A percentile compares a stretch with the other conserved stretches of the same genome.
phyloP scores from a whole-genome alignment of 2,113 vertebrate genomes.

The Fukomys damarensis region DNA sequence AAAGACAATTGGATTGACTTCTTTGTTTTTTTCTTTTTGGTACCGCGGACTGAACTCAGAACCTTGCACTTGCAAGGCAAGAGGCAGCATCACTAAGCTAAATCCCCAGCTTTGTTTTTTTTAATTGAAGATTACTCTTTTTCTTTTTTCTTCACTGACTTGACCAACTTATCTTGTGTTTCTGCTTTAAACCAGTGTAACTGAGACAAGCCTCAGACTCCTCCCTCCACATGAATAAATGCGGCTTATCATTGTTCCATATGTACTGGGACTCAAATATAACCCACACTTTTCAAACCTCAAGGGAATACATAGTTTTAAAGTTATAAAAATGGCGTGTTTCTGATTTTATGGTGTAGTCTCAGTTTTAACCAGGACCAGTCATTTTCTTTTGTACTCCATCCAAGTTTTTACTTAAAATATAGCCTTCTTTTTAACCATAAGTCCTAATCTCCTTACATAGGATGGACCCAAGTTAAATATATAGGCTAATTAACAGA shows the following conservation, averaged over 20 bases:
- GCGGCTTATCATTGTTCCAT: neutral
- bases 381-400: constrained; percentile 10
- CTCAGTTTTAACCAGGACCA: constrained; percentile 27
- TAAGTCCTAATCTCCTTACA: neutral
- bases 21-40: neutral
- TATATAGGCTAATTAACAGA: neutral
- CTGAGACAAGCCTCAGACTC: neutral
- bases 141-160: constrained; percentile 21
- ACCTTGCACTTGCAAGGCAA: too few species aligned
- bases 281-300: constrained; percentile 42
- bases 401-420: constrained; percentile 44
- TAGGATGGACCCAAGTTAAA: neutral
- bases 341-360: constrained; percentile 37
- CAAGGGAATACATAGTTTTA: constrained; percentile 9
- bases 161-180: neutral
- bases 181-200: constrained; percentile 14
- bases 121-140: neutral
- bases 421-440: neutral
- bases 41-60: too few species aligned
- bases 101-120: too few species aligned
- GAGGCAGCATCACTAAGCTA: too few species aligned
- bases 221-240: neutral
- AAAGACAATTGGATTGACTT: neutral
- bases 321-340: constrained; percentile 1
- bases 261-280: neutral